Base-by-base conservation (phyloP, 2,797 vertebrate species). In the Acomys russatus region DNA sequence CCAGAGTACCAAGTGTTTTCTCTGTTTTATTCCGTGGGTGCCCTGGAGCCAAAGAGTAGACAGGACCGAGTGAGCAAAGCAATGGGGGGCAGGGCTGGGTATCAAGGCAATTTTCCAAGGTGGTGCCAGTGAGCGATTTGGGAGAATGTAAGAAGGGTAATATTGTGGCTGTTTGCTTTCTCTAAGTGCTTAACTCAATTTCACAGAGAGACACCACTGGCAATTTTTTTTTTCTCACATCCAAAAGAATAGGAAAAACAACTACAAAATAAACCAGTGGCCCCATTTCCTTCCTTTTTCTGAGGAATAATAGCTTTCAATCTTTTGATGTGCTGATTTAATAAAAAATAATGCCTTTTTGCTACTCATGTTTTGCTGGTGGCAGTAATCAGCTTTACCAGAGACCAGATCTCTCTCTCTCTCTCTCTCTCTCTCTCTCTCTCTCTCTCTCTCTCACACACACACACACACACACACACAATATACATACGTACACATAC, bases 241-340 rank as follows among this genome's bases (percentile, higher is more conserved):
- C 90, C 83, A 87, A 96, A 96, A 92, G 94, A 79, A 96, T 94
- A 83, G 95, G 86, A 94, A 93, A 96, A 95, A 74, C 93, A 96
- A 70, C 88, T 94, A 84, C 71, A 77, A 89, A 96, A 94, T 88
- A 96, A 97, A 66, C 92, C 90, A 74, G 54, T 94, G 92, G 94
- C 66, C 90, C 92, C 94, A 93, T 96, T 97, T 96, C 86, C 94
- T 96, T 95, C 97, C 77, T 49, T 90, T 96, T 97, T 94, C 88
- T 87, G 51, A 84, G 90, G 88, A 89, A 86, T 94, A 97, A 96
- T 68, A 92, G 90, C 63, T 77, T 94, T 97, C 66, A 93, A 71
- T 95, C 94, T 97, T 97, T 96, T 97, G 92, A 97, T 96, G 96
- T 91, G 49, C 54, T 96, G 92, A 91, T 97, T 96, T 89, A 23